Conservation (phyloP, 2,113 vertebrate genomes). For the Mirza zaza region DNA sequence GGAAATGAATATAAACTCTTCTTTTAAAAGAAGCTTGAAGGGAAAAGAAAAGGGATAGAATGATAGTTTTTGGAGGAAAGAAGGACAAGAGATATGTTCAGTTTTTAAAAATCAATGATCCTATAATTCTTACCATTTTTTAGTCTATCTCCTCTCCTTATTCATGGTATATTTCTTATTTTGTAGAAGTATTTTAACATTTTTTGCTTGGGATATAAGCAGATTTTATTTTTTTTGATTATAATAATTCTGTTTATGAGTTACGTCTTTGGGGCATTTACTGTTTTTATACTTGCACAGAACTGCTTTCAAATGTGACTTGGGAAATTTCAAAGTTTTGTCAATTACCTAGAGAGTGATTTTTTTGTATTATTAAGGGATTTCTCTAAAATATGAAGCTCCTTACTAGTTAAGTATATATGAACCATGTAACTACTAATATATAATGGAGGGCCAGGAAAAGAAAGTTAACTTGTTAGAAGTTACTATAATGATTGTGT, state of each 20-base stretch:
- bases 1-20: neutral
- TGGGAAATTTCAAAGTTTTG: conserved; percentile 13
- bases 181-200: neutral
- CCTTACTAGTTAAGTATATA: neutral
- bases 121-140: neutral
- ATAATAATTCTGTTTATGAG: neutral
- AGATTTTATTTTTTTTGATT: neutral
- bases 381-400: conserved; percentile 1
- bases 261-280: neutral
- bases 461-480: conserved; percentile 7
- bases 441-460: neutral
- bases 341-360: neutral
- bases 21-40: neutral
- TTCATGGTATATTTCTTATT: neutral
- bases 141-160: neutral
- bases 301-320: conserved; percentile 5
- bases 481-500: neutral
- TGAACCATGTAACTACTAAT: neutral
- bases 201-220: neutral
- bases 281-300: neutral
- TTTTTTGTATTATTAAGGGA: conserved; percentile 12
- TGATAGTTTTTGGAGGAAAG: neutral
- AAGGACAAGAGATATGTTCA: neutral
- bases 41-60: neutral
- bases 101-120: neutral